Evolutionary conservation across 2,113 vertebrate genomes (phyloP), one percentile per base, ranked within the genome.

Genomic region (Gymnogyps californianus): DNA sequence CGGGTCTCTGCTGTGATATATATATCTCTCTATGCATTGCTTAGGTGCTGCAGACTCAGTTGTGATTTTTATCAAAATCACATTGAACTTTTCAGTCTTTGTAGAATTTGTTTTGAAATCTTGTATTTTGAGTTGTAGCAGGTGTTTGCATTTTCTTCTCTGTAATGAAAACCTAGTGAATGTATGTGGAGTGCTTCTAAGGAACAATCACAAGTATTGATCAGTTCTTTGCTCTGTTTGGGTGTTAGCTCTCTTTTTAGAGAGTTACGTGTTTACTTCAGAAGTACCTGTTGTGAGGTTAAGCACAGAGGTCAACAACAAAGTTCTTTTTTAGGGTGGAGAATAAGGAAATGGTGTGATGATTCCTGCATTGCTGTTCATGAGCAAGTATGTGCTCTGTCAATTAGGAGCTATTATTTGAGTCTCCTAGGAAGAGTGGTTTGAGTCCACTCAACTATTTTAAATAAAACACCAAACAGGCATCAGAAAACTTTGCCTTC

Each of bases 21-120:
- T 19, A 1, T 9, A 7, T 32, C 6, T 4, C 6, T 4, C 17
- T 25, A 1, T 16, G 71, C 34, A 7, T 18, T 36, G 36, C 18
- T 62, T 25, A 13, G 76, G 55, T 11, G 32, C 67, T 78, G 72
- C 44, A 57, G 29, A 7, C 80, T 70, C 25, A 0, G 4, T 3
- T 16, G 2, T 51, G 42, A 10, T 34, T 65, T 52, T 6, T 31
- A 62, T 52, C 76, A 46, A 52, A 64, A 61, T 80, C 74, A 16
- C 52, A 11, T 9, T 38, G 71, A 89, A 22, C 54, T 80, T 79
- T 22, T 58, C 16, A 3, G 64, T 70, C 64, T 36, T 21, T 16
- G 9, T 8, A 34, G 59, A 18, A 40, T 54, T 85, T 38, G 57
- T 36, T 81, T 58, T 57, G 89, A 87, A 76, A 10, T 72, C 22